Base-by-base conservation (phyloP, 1,140 invertebrate genomes). In the Acromyrmex heyeri region DNA sequence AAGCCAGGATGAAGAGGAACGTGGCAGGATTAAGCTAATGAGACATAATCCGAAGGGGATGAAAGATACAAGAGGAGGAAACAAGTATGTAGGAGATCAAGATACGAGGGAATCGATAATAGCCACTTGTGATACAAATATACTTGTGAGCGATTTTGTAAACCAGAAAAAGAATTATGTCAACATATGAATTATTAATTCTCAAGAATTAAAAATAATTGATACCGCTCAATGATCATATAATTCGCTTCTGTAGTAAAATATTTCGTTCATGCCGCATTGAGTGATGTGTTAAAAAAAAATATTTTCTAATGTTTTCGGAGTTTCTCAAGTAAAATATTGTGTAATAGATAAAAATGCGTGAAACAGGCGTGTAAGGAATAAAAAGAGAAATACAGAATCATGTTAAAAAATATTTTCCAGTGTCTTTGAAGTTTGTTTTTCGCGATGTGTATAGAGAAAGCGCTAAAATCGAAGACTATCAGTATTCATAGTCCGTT, bases 21-120 rank as follows among this genome's bases (percentile, higher is more conserved):
- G 57, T 27, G 34, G 14, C 21, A 16, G 79, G 48, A 61, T 86
- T 21, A 64, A 78, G 44, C 70, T 89, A 65, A 88, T 86, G 76
- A 82, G 21, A 50, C 72, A 69, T 57, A 24, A 64, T 77, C 65
- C 50, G 1, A 5, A 7, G 62, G 59, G 50, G 0, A 72, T 8
- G 30, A 27, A 16, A 50, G 34, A 62, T 16, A n/a, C 10, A 61
- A 18, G 62, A 18, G n/a, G 30, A 6, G 50, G 27, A 27, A 7
- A 65, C 18, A 34, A 57, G 21, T 44, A 53, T 2, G 53, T 30
- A 44, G 16, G 1, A 21, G 18, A 53, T 67, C 21, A 16, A 27
- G n/a, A 38, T 75, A 65, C 27, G 21, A 38, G 67, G 38, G 73
- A 48, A 70, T 50, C 6, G 57, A 65, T 12, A 59, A 53, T 12